Evolutionary conservation across 1,140 invertebrate species (phyloP).

Genomic region (Drosophila parvula): DNA sequence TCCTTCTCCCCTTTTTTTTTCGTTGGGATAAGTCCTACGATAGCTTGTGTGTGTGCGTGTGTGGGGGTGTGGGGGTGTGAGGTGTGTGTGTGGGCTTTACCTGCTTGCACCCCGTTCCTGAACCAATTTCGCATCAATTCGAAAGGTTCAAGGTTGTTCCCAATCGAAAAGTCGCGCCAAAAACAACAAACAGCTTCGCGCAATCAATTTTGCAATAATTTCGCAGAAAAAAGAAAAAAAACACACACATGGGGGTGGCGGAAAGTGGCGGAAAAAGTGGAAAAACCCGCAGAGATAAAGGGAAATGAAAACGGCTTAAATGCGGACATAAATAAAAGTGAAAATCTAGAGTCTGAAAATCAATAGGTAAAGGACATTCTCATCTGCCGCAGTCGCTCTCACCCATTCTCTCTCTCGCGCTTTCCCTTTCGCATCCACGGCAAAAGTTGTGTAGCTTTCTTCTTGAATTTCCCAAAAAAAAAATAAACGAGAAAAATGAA

Average conservation of each 20-base stretch:
- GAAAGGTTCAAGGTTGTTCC: conserved; percentile 57
- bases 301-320: conserved; percentile 21
- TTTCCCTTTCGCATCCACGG: conserved; percentile 6
- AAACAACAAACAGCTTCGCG: conserved; percentile 29
- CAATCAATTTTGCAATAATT: conserved; percentile 42
- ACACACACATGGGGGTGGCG: no score
- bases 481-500: background rate
- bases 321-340: conserved; percentile 34
- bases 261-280: background rate
- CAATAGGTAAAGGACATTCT: conserved; percentile 60
- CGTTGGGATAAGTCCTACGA: background rate
- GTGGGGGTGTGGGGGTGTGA: conserved; percentile 13
- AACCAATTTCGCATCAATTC: conserved; percentile 15
- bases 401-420: conserved; percentile 10
- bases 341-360: conserved; percentile 48
- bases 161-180: conserved; percentile 45
- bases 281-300: conserved; percentile 7
- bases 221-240: background rate
- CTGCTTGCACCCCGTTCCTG: conserved; percentile 27
- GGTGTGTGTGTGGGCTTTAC: conserved; percentile 17
- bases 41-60: background rate
- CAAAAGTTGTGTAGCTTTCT: conserved; percentile 32
- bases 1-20: background rate
- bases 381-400: conserved; percentile 13
- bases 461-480: conserved; percentile 10